Conservation (phyloP, 2,888 invertebrate species). For the Hyppa rectilinea region DNA sequence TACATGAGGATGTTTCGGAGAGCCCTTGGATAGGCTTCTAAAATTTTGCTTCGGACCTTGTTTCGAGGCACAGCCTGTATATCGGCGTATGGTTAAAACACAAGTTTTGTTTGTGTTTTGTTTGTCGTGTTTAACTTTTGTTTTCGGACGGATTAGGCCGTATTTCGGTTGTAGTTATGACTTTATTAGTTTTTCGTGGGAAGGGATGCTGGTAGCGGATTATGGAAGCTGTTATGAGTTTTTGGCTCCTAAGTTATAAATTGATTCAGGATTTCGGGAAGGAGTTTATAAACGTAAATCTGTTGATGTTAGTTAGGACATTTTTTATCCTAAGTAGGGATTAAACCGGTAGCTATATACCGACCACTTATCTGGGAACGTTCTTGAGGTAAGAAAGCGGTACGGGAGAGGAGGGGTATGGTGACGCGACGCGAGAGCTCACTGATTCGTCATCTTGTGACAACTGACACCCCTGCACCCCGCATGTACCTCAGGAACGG, state of each 20-base stretch:
- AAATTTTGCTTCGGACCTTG: too few species aligned
- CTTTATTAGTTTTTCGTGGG: slow-evolving; percentile 54
- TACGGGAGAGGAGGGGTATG: too few species aligned
- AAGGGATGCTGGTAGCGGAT: slow-evolving; percentile 44
- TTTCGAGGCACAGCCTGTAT: too few species aligned
- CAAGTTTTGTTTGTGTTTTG: slow-evolving; percentile 46
- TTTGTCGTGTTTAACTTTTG: slow-evolving; percentile 45
- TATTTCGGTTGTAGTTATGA: slow-evolving; percentile 51
- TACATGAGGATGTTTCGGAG: too few species aligned
- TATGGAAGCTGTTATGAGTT: slow-evolving; percentile 53
- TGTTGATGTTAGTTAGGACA: slow-evolving; percentile 5
- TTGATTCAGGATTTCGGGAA: slow-evolving; percentile 19
- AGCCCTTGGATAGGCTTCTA: too few species aligned
- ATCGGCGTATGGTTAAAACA: slow-evolving; percentile 46
- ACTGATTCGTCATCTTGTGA: too few species aligned
- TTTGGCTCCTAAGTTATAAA: slow-evolving; percentile 38
- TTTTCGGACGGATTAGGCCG: slow-evolving; percentile 52
- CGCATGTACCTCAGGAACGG: too few species aligned
- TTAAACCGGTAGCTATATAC: not conserved
- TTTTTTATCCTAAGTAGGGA: slow-evolving; percentile 2
- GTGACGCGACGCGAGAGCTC: too few species aligned
- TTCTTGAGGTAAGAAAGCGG: too few species aligned
- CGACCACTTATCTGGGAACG: too few species aligned
- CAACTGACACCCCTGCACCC: too few species aligned
- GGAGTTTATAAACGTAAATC: slow-evolving; percentile 33